phyloP scores from a whole-genome alignment of 2,888 invertebrate species.

The Parnassius orleans region DNA sequence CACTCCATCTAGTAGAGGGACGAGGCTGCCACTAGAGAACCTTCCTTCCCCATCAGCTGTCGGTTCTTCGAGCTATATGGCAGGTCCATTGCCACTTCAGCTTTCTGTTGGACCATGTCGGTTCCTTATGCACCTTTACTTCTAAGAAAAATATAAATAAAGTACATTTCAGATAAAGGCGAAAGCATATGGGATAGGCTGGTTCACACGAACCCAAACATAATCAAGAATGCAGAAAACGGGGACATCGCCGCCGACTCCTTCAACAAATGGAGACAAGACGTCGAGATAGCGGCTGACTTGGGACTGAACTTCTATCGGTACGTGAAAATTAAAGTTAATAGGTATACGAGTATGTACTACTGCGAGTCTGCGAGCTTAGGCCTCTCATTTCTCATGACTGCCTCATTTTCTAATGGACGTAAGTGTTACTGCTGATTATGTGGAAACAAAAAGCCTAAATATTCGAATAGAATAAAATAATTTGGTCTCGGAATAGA shows the following conservation, averaged over 20 bases:
- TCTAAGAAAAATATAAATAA: too few relatives aligned
- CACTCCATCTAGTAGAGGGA: too few relatives aligned
- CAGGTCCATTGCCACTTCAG: too few relatives aligned
- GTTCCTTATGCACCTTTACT: too few relatives aligned
- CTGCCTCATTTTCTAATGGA: not conserved
- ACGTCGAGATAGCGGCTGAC: constrained; percentile 24
- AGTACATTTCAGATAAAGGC: constrained; percentile 27
- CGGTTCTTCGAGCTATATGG: too few relatives aligned
- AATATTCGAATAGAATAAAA: not conserved
- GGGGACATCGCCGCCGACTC: constrained; percentile 29
- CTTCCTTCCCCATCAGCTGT: too few relatives aligned
- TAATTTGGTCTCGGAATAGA: not conserved
- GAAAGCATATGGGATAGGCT: constrained; percentile 29
- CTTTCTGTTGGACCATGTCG: too few relatives aligned
- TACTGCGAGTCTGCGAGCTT: too few relatives aligned
- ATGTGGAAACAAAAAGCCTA: not conserved
- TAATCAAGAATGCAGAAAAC: constrained; percentile 11
- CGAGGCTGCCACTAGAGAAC: too few relatives aligned
- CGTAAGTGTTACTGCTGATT: not conserved
- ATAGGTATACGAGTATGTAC: too few relatives aligned
- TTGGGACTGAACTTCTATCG: constrained; percentile 30
- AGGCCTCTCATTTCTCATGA: not conserved
- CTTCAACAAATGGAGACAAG: constrained; percentile 29
- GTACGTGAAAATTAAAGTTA: not conserved
- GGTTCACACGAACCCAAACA: constrained; percentile 17